Base-by-base conservation (phyloP, 2,797 vertebrate genomes). In the Coregonus ussuriensis region DNA sequence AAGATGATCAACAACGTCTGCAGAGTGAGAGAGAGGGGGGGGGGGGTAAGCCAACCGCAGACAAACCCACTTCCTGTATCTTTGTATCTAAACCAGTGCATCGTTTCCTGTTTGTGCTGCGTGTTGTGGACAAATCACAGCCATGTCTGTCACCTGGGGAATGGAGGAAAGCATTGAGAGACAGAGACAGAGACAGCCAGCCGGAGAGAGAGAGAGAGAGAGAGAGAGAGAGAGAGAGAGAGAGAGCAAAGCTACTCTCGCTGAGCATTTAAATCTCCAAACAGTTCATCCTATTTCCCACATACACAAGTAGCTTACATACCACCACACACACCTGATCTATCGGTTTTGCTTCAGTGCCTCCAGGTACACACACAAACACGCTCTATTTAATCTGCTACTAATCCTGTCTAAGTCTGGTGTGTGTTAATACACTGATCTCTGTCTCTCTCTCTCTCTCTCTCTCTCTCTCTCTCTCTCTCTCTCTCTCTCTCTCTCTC, bases 371-470 rank as follows among this genome's bases (percentile, higher is more conserved):
- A 62, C 68, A 74, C 72, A 84, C 65, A 80, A 18, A 0, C 31
- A 52, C 16, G 21, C 72, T 79, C 51, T 71, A 35, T 78, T 77
- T 74, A 78, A 75, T 83, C 81, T 85, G 77, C 59, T 69, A 59
- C 72, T 85, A 86, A 85, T 83, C 77, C 79, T 78, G 74, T 78
- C 81, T 84, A 77, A 77, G 71, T 77, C 72, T 74, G 68, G 69
- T 79, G 66, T 72, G 79, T 76, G 71, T 54, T 35, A 70, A 31
- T 47, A 47, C 9, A 11, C 41, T 47, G 41, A 11, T 18, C 15
- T 14, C 15, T 4, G 1, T 59, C 54, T 4, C 4, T 18, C 54
- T 59, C 13, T 18, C 16, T 18, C 1, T 33, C 31, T 3, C 31
- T 33, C 31, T 3, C 31, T 33, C 31, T 33, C 31, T 3, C 3